Conservation (phyloP, 2,113 vertebrate genomes). For the Beaufortia kweichowensis region DNA sequence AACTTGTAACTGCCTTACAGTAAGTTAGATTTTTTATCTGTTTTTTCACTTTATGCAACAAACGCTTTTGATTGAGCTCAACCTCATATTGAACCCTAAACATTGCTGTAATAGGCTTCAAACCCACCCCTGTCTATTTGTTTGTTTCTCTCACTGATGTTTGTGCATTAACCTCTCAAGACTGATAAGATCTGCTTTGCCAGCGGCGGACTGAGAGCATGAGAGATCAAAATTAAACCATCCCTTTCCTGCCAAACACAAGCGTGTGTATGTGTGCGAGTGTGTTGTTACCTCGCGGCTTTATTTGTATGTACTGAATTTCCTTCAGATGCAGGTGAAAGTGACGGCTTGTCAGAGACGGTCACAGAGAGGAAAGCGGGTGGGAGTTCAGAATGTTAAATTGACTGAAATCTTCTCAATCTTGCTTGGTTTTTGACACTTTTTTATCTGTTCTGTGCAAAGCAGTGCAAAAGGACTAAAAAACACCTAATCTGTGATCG, state of each 20-base stretch:
- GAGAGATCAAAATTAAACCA: constrained; percentile 32
- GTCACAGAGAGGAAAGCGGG: not conserved
- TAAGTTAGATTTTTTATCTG: too few relatives aligned
- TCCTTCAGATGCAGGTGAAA: constrained; percentile 14
- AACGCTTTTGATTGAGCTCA: not conserved
- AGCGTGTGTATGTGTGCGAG: constrained; percentile 22
- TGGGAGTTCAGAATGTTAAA: too few relatives aligned
- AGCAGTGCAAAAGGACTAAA: too few relatives aligned
- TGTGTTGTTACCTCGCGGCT: not conserved
- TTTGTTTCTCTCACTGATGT: not conserved
- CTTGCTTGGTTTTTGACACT: too few relatives aligned
- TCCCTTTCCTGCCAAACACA: constrained; percentile 4
- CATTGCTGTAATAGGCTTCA: not conserved
- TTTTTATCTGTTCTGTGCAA: not conserved
- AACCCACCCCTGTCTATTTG: constrained; percentile 24
- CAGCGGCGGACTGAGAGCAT: constrained; percentile 21
- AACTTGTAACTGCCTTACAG: too few relatives aligned
- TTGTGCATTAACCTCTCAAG: constrained; percentile 38
- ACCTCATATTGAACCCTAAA: not conserved
- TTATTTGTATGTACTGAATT: not conserved
- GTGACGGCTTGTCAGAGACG: not conserved
- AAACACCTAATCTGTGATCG: too few relatives aligned
- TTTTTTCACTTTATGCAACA: not conserved
- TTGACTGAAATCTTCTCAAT: too few relatives aligned
- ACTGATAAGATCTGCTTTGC: constrained; percentile 38